These are phyloP conservation scores for Manacus vitellinus DNA, from an alignment of 2,113 vertebrate genomes.

Conservation along the genomic window DNA sequence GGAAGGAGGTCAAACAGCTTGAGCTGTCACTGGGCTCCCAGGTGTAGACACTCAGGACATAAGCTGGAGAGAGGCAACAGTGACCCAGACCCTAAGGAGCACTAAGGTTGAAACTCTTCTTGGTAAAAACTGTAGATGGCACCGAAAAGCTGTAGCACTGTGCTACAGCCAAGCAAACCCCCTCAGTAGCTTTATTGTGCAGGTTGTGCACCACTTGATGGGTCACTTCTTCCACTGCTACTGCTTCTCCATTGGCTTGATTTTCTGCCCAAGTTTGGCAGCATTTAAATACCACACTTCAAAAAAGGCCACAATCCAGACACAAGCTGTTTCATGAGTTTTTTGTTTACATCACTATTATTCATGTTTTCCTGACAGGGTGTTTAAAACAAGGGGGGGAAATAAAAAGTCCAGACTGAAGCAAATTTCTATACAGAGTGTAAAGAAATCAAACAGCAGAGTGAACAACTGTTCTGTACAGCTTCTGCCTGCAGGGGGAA, in stretches of 20 bases:
- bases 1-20: background rate
- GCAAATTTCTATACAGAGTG: background rate
- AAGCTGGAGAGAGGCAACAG: background rate
- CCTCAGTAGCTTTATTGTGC: fast-evolving
- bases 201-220: fast-evolving
- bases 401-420: background rate
- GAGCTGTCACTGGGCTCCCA: background rate
- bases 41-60: background rate
- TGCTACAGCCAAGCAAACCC: background rate
- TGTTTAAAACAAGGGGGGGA: background rate
- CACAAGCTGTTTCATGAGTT: background rate
- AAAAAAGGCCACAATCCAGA: background rate
- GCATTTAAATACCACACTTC: background rate
- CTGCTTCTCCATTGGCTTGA: background rate
- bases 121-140: background rate
- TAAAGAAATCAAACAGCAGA: background rate
- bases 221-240: background rate
- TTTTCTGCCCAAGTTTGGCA: background rate
- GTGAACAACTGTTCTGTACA: background rate
- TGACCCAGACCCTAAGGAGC: background rate
- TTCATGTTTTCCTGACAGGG: background rate
- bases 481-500: background rate
- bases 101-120: background rate
- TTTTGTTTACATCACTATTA: background rate
- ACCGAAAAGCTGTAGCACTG: background rate